Conservation (phyloP, 2,113 vertebrate species). For the Indicator indicator region DNA sequence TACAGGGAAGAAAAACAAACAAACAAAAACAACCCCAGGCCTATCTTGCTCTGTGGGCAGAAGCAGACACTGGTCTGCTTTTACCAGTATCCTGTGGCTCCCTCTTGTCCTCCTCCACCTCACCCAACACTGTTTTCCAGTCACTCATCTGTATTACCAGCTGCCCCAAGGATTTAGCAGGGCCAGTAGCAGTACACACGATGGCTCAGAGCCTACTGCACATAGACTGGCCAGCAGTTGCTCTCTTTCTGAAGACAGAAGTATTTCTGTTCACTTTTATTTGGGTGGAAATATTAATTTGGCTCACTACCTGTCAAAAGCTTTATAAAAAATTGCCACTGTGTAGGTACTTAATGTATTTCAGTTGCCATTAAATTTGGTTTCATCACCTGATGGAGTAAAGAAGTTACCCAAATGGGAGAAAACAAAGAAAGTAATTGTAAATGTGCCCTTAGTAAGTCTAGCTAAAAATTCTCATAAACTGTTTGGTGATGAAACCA, state of each 20-base stretch:
- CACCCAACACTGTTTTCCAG: background rate
- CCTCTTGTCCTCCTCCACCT: background rate
- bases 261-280: background rate
- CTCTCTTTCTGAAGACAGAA: background rate
- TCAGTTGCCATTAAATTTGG: background rate
- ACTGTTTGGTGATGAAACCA: fast-evolving
- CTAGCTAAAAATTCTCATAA: background rate
- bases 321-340: background rate
- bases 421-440: background rate
- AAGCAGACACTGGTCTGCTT: background rate
- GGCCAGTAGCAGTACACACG: background rate
- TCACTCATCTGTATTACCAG: background rate
- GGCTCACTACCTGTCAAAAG: background rate
- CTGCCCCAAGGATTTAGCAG: background rate
- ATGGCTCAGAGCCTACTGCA: background rate
- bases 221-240: background rate
- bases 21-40: background rate
- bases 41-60: background rate
- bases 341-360: background rate
- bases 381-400: background rate
- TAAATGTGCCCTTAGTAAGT: background rate
- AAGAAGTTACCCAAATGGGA: background rate
- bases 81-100: background rate
- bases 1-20: background rate
- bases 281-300: background rate